These are phyloP conservation scores for Sceliomorpha sp. DNA, from an alignment of 2,888 invertebrate genomes.

Conservation along the genomic window DNA sequence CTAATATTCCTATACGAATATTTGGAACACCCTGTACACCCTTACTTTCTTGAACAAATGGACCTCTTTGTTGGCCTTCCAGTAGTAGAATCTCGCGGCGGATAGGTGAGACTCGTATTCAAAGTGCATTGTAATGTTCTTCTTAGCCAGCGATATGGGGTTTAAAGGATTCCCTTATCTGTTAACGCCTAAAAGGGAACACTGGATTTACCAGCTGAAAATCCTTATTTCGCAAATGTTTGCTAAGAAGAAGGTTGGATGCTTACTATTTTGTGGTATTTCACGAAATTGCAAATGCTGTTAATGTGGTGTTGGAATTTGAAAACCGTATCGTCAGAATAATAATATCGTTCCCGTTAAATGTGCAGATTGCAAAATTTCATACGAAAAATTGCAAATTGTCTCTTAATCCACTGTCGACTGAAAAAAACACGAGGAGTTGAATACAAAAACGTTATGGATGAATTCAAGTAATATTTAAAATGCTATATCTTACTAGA, in stretches of 20 bases:
- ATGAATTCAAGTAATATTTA: too few relatives aligned
- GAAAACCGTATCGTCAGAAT: too few relatives aligned
- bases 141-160: slow-evolving; percentile 22
- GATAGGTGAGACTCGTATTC: slow-evolving; percentile 39
- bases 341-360: too few relatives aligned
- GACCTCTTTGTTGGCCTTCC: slow-evolving; percentile 19
- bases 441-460: too few relatives aligned
- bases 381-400: too few relatives aligned
- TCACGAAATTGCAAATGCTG: background rate
- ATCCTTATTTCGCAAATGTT: slow-evolving; percentile 1
- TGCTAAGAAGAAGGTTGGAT: background rate
- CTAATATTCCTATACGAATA: too few relatives aligned
- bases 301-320: too few relatives aligned
- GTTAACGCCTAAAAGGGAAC: slow-evolving; percentile 38
- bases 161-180: slow-evolving; percentile 51
- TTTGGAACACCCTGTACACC: slow-evolving; percentile 5
- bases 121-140: slow-evolving; percentile 50
- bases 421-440: too few relatives aligned
- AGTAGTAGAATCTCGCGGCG: slow-evolving; percentile 36
- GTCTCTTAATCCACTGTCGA: too few relatives aligned
- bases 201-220: slow-evolving; percentile 6
- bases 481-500: too few relatives aligned
- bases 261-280: background rate
- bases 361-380: too few relatives aligned
- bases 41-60: slow-evolving; percentile 11